These are phyloP conservation scores for Telmatochromis brichardi DNA, from an alignment of 2,113 vertebrate genomes.

Conservation along the genomic window DNA sequence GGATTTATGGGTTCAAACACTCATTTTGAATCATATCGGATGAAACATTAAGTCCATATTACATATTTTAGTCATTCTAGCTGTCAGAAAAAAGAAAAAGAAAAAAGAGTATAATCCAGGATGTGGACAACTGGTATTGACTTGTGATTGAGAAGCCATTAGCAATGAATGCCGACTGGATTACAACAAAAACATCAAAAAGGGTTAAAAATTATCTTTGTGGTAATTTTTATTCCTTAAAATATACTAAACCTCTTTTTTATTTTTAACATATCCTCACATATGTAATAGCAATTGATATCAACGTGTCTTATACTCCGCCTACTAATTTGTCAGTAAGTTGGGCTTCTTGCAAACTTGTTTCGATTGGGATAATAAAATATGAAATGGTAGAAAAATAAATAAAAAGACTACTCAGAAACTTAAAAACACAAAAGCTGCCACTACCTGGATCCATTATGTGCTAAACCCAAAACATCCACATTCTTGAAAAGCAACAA, in stretches of 20 bases:
- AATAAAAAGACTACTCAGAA: neutral
- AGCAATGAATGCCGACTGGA: neutral
- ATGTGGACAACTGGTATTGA: neutral
- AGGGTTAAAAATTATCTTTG: neutral
- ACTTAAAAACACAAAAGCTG: neutral
- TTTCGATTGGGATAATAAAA: neutral
- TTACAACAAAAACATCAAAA: neutral
- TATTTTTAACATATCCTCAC: neutral
- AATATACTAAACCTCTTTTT: neutral
- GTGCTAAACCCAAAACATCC: neutral
- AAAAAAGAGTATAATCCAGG: neutral
- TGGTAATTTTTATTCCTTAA: neutral
- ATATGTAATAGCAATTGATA: neutral
- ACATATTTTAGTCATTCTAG: neutral
- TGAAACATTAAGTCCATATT: neutral
- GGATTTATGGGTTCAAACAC: neutral
- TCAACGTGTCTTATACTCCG: neutral
- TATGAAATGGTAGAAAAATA: neutral
- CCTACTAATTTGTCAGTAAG: neutral
- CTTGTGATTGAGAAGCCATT: neutral
- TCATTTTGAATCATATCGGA: neutral
- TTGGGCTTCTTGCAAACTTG: neutral
- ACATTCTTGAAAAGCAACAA: neutral
- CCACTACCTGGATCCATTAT: neutral
- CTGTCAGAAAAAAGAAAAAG: rapidly evolving